Evolutionary conservation across 1,140 invertebrate species (phyloP).

Genomic region (Streblospio benedicti): DNA sequence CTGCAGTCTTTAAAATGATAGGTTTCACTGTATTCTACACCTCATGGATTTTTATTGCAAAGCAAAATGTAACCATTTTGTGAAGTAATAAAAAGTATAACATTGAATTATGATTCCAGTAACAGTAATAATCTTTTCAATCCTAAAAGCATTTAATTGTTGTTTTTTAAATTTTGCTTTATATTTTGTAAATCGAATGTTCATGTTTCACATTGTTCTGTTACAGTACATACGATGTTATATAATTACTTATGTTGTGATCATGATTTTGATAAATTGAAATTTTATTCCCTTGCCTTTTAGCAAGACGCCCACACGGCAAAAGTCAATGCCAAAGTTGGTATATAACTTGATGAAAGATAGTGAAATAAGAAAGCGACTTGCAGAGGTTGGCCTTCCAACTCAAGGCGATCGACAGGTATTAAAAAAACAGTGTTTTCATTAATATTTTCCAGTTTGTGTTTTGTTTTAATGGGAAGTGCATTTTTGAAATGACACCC

Average conservation of each 20-base stretch:
- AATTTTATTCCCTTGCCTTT: neutral
- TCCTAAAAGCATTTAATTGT: no score
- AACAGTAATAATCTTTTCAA: no score
- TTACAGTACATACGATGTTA: neutral
- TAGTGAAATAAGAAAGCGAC: slow-evolving; percentile 48
- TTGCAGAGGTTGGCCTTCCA: slow-evolving; percentile 51
- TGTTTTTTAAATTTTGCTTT: no score
- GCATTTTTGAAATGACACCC: neutral
- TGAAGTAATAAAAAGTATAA: no score
- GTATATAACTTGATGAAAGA: slow-evolving; percentile 53
- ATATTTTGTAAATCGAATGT: no score
- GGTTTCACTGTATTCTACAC: no score
- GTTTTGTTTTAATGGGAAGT: neutral
- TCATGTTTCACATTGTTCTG: no score
- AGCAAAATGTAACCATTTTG: no score
- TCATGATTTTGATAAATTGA: neutral
- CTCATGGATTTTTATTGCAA: no score
- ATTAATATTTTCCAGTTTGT: neutral
- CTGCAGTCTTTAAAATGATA: no score
- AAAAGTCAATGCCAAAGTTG: slow-evolving; percentile 51
- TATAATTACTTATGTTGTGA: neutral
- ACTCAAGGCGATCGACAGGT: slow-evolving; percentile 49
- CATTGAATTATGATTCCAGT: no score
- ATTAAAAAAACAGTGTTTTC: neutral
- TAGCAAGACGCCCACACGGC: slow-evolving; percentile 20